Conservation (phyloP, 2,797 vertebrate genomes). For the Ataeniobius toweri region DNA sequence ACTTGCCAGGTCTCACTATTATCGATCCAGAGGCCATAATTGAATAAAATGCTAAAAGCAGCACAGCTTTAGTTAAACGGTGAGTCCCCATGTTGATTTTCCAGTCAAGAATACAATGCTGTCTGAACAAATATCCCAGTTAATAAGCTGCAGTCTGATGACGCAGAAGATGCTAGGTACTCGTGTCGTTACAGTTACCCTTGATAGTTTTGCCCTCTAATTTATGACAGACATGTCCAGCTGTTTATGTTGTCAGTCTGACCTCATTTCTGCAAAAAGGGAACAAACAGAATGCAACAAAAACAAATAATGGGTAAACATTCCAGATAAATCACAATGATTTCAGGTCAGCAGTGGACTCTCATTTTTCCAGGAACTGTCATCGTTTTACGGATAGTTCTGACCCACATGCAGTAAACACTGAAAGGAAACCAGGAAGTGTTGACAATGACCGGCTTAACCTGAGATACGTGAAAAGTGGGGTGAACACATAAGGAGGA, state of each 20-base stretch:
- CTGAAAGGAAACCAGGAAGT: too few relatives aligned
- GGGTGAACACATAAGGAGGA: too few relatives aligned
- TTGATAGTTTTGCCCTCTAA: background rate
- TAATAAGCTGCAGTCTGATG: background rate
- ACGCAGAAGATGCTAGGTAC: background rate
- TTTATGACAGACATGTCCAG: background rate
- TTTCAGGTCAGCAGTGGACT: background rate
- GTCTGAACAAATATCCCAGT: background rate
- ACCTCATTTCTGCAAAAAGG: background rate
- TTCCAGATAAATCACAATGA: background rate
- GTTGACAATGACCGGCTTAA: too few relatives aligned
- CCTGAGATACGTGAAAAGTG: too few relatives aligned
- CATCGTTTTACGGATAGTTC: too few relatives aligned
- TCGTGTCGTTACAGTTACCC: background rate
- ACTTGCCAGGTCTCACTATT: background rate
- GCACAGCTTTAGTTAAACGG: background rate
- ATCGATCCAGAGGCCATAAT: background rate
- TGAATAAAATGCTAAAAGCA: background rate
- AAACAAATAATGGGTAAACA: background rate
- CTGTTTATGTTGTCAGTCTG: background rate
- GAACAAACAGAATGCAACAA: background rate
- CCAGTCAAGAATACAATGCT: background rate
- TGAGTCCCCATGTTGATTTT: background rate
- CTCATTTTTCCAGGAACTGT: background rate
- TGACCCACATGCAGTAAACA: too few relatives aligned